phyloP scores from a whole-genome alignment of 2,797 vertebrate species.

The Neosilurus hyrtlii region DNA sequence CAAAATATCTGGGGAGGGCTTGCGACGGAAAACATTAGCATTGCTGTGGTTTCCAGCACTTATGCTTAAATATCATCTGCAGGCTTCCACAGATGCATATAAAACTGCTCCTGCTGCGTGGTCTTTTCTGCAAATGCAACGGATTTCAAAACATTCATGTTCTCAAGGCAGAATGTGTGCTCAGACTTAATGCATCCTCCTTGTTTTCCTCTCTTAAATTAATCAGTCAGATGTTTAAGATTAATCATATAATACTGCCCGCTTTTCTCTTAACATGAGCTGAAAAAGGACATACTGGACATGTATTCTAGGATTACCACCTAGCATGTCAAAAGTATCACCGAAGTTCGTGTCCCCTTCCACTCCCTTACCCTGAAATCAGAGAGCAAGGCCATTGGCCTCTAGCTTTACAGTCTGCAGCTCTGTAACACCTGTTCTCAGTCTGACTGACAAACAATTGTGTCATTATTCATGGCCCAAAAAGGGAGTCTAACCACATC shows the following conservation, averaged over 20 bases:
- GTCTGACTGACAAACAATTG: slow-evolving; percentile 66
- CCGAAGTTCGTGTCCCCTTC: slow-evolving; percentile 47
- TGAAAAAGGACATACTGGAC: slow-evolving; percentile 40
- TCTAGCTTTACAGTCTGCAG: slow-evolving; percentile 50
- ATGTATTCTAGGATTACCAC: slow-evolving; percentile 58
- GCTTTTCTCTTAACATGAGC: slow-evolving; percentile 33
- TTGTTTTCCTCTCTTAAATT: neutral
- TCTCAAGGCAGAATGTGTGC: neutral
- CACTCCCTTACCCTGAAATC: slow-evolving; percentile 52
- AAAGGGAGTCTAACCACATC: slow-evolving; percentile 55
- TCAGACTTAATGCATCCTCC: neutral
- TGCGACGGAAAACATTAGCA: slow-evolving; percentile 54
- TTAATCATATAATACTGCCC: slow-evolving; percentile 23
- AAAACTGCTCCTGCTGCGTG: slow-evolving; percentile 19
- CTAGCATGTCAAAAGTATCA: slow-evolving; percentile 59
- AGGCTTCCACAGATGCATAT: slow-evolving; percentile 42
- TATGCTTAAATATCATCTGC: slow-evolving; percentile 53
- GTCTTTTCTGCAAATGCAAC: neutral
- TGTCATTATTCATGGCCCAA: slow-evolving; percentile 62
- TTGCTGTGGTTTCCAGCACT: slow-evolving; percentile 55
- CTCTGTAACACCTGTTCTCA: slow-evolving; percentile 65
- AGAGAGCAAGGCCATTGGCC: slow-evolving; percentile 60
- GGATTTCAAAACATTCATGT: neutral
- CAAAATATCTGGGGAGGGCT: slow-evolving; percentile 47
- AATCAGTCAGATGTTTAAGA: slow-evolving; percentile 14